phyloP scores from a whole-genome alignment of 2,113 vertebrate genomes.

The Muscicapa adusta region DNA sequence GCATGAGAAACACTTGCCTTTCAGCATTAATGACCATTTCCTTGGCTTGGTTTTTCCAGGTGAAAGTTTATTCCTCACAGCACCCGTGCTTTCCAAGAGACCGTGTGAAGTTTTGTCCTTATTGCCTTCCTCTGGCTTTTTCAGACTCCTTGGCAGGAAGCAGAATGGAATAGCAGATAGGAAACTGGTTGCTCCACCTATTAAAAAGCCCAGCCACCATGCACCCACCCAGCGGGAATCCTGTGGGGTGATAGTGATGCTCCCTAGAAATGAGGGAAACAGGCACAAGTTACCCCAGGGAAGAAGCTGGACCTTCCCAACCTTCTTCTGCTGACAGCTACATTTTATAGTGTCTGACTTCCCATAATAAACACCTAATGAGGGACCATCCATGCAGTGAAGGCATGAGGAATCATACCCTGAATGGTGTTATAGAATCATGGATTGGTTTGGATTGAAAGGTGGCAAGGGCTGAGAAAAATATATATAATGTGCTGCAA shows the following conservation, averaged over 20 bases:
- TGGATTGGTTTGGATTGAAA: not conserved
- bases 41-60: not conserved
- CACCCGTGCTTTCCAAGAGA: not conserved
- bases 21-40: not conserved
- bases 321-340: not conserved
- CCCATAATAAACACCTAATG: not conserved
- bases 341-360: not conserved
- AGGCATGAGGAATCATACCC: not conserved
- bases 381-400: not conserved
- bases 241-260: slow-evolving; percentile 81
- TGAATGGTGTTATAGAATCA: accelerated
- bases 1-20: slow-evolving; percentile 50
- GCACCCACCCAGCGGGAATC: slow-evolving; percentile 94
- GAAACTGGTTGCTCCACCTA: slow-evolving; percentile 68
- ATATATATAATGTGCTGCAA: not conserved
- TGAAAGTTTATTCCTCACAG: not conserved
- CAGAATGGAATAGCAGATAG: slow-evolving; percentile 85
- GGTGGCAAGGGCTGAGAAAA: not conserved
- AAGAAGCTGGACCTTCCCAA: not conserved
- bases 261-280: slow-evolving; percentile 71
- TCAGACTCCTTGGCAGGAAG: slow-evolving; percentile 81
- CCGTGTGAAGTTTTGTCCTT: not conserved
- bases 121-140: slow-evolving; percentile 39
- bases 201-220: slow-evolving; percentile 90
- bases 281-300: not conserved